Conservation (phyloP, 92 coral and sea anemone genomes). For the Desmophyllum pertusum region DNA sequence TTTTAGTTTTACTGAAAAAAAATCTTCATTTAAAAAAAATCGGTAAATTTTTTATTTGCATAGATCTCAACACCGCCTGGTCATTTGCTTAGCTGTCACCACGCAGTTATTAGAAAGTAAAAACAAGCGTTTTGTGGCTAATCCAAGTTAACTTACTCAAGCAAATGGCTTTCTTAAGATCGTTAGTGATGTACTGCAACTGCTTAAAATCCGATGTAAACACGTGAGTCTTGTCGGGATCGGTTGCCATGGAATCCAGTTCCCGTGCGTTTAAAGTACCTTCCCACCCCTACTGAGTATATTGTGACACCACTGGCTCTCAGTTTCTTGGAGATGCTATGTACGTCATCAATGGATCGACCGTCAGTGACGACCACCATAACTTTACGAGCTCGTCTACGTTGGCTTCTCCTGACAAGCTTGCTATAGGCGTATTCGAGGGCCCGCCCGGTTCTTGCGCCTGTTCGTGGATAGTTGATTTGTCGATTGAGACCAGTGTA, state of each 20-base stretch:
- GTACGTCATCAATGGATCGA: constrained; percentile 70
- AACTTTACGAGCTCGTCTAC: constrained; percentile 56
- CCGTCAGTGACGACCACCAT: constrained; percentile 86
- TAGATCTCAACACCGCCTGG: not conserved
- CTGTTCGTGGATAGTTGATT: constrained; percentile 56
- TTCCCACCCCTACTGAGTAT: constrained; percentile 78
- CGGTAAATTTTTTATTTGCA: too few species aligned
- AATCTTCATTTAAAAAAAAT: too few species aligned
- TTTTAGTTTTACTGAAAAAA: too few species aligned
- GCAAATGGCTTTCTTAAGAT: constrained; percentile 73
- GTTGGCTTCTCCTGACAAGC: constrained; percentile 34
- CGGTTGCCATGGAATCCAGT: constrained; percentile 70
- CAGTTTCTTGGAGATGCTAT: constrained; percentile 37
- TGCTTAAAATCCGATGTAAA: constrained; percentile 89
- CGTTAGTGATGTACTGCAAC: constrained; percentile 70
- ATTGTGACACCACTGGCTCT: constrained; percentile 53
- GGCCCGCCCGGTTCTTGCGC: constrained; percentile 72
- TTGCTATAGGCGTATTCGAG: constrained; percentile 29
- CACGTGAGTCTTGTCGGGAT: constrained; percentile 69
- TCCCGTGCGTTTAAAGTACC: constrained; percentile 74
- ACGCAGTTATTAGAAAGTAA: not conserved
- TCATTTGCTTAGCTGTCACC: not conserved
- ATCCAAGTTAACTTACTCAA: constrained; percentile 51
- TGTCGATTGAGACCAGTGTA: constrained; percentile 34
- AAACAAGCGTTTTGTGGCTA: too few species aligned